Conservation (phyloP, 1,140 invertebrate genomes). For the Gonioctena quinquepunctata region DNA sequence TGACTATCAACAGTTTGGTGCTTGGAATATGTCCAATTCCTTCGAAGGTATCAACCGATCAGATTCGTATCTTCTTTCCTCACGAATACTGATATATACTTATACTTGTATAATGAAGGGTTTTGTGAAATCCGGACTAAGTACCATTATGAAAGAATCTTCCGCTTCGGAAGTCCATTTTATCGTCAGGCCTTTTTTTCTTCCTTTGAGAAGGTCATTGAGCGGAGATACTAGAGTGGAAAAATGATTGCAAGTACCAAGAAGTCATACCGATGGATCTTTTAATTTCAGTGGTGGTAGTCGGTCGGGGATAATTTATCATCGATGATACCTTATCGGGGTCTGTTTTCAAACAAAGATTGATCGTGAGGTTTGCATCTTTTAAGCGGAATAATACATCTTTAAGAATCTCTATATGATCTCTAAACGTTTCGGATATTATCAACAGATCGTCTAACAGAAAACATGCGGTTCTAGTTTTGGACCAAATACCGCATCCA, state of each 20-base stretch:
- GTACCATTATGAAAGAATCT: conserved; percentile 27
- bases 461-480: neutral
- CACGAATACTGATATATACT: no score
- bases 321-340: conserved; percentile 18
- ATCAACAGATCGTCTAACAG: neutral
- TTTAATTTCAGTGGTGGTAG: conserved; percentile 41
- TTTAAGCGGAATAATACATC: neutral
- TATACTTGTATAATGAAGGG: conserved; percentile 34
- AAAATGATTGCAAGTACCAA: conserved; percentile 56
- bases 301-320: conserved; percentile 26
- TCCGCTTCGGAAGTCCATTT: conserved; percentile 14
- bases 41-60: no score
- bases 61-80: no score
- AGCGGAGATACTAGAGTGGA: conserved; percentile 51
- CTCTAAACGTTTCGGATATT: neutral
- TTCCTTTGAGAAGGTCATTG: conserved; percentile 48
- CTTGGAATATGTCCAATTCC: no score
- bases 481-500: neutral
- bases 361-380: neutral
- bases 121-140: conserved; percentile 35
- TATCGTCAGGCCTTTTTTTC: conserved; percentile 25
- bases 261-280: conserved; percentile 51
- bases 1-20: no score
- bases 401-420: neutral
- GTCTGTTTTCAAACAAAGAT: conserved; percentile 19